A percentile compares a stretch with the other conserved stretches of the same genome.
These are phyloP conservation scores for Desmodus rotundus DNA, from an alignment of 2,113 vertebrate species.

Conservation along the genomic window DNA sequence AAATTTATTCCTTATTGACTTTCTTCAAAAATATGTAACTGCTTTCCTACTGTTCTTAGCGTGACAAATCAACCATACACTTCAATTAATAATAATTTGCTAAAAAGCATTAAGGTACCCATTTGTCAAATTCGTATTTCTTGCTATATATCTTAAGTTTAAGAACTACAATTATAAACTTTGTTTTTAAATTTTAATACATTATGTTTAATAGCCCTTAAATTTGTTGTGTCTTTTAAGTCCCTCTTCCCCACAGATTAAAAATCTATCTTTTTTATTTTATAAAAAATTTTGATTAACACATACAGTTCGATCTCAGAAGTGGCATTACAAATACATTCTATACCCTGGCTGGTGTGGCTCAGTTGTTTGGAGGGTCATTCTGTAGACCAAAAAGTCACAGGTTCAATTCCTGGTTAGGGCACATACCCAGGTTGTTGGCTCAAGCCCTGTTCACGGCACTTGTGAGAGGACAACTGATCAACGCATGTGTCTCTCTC, in stretches of 20 bases:
- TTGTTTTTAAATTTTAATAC: not conserved
- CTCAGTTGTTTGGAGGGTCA: too few species aligned
- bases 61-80: not conserved
- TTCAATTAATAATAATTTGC: constrained; percentile 34
- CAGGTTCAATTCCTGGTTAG: too few species aligned
- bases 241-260: not conserved
- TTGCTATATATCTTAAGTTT: not conserved
- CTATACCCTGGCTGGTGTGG: not conserved
- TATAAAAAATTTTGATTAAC: not conserved
- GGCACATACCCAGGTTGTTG: too few species aligned
- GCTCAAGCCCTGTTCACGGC: too few species aligned
- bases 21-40: not conserved
- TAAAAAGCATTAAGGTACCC: not conserved
- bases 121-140: constrained; percentile 18
- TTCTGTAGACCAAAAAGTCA: too few species aligned
- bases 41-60: not conserved
- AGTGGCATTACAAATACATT: not conserved
- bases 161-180: not conserved
- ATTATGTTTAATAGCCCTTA: not conserved
- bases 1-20: constrained; percentile 27
- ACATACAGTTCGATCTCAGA: not conserved
- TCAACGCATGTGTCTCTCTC: not conserved
- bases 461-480: not conserved
- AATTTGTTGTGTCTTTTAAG: not conserved
- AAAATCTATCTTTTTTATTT: not conserved